Base-by-base conservation (phyloP, 2,113 vertebrate genomes). In the Charadrius vociferus region DNA sequence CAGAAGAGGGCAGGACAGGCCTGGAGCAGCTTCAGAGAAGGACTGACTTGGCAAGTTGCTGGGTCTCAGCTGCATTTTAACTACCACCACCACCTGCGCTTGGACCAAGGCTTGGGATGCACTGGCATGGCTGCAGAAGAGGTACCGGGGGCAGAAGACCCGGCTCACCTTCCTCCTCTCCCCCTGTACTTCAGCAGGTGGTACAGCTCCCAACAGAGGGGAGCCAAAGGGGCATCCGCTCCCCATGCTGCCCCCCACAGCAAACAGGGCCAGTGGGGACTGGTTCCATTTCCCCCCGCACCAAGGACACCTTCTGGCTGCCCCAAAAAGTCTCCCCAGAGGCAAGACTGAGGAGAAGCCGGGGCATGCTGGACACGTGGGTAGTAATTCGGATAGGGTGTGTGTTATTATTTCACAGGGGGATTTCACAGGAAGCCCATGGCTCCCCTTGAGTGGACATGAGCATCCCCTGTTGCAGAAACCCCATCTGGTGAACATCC, bases 291-390 rank as follows among this genome's bases (percentile, higher is more conserved):
- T 88, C 13, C 34, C 39, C 12, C 58, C 56, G 56, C 41, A 88
- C 23, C 37, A 88, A 68, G 36, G 50, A 82, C 29, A 56, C 45
- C 6, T 52, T 52, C 55, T 66, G 49, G 12, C 34, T 88, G 47
- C 32, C 43, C 50, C 15, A 4, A 22, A 41, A 13, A 50, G 37
- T 41, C 49, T 55, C 53, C 20, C n/a, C 29, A 45, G 52, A 1
- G 7, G 58, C 19, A 27, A 47, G 34, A 45, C 58, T 55, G 53
- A 37, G 0, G 0, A 59, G 49, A 49, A 26, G 23, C 29, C 2
- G 1, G 50, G n/a, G 23, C 21, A 27, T 13, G n/a, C 39, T 0
- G 4, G 43, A 58, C 34, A 56, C 0, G 0, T 4, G 30, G 11
- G 27, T 0, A 49, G 53, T 6, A 61, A 73, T 29, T 24, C 15